These are phyloP conservation scores for Cephus sareptanus DNA, from an alignment of 2,888 invertebrate species.

Conservation along the genomic window DNA sequence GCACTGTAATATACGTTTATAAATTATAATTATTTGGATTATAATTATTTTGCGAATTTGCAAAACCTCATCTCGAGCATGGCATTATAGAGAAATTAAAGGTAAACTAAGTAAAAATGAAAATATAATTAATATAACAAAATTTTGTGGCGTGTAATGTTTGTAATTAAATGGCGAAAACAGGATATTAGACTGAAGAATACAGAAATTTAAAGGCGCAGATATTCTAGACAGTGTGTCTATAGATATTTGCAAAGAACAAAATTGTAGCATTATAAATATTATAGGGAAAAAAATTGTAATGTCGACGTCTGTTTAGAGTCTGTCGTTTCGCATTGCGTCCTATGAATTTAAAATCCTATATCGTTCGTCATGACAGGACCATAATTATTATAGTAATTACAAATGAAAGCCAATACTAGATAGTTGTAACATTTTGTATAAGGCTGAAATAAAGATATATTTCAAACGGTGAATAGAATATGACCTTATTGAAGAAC, in stretches of 20 bases:
- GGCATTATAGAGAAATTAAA: not conserved
- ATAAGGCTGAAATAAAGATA: conserved; percentile 48
- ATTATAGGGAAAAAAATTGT: not conserved
- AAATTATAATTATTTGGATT: not conserved
- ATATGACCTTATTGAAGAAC: not conserved
- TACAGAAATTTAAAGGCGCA: not conserved
- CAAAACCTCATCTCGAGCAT: not conserved
- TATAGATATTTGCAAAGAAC: not conserved
- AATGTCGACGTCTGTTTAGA: not conserved
- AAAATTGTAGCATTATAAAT: not conserved
- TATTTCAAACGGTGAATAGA: conserved; percentile 11
- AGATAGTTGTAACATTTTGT: conserved; percentile 47
- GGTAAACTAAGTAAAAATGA: not conserved
- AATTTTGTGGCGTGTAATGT: not conserved
- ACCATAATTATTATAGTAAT: not conserved
- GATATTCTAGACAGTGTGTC: not conserved
- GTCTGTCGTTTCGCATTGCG: not conserved
- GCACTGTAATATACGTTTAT: not conserved
- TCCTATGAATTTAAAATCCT: not conserved
- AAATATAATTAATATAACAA: not conserved
- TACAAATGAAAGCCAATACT: not conserved
- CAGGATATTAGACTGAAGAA: not conserved
- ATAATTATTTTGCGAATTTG: not conserved
- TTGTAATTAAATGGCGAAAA: not conserved
- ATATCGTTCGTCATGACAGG: not conserved